These are phyloP conservation scores for Odontocolon sp. DNA, from an alignment of 2,888 invertebrate genomes.

Conservation along the genomic window DNA sequence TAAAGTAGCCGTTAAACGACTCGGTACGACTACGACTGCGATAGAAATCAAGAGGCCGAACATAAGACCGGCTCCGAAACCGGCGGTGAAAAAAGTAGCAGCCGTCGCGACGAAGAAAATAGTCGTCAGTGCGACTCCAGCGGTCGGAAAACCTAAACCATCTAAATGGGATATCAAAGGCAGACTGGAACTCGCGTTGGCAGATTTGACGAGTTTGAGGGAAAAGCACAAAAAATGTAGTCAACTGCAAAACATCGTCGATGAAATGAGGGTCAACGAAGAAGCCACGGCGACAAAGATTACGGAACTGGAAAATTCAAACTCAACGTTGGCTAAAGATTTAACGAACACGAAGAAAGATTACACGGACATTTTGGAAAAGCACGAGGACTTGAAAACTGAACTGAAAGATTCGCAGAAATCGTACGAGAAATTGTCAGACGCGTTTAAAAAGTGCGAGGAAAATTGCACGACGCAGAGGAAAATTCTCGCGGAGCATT, in stretches of 20 bases:
- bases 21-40: slow-evolving; percentile 56
- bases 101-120: slow-evolving; percentile 48
- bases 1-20: slow-evolving; percentile 69
- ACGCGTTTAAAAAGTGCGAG: slow-evolving; percentile 79
- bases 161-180: slow-evolving; percentile 77
- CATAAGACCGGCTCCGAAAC: slow-evolving; percentile 60
- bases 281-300: slow-evolving; percentile 62
- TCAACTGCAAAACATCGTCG: slow-evolving; percentile 63
- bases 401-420: slow-evolving; percentile 81
- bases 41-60: slow-evolving; percentile 69
- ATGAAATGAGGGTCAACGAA: slow-evolving; percentile 64
- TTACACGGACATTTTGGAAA: slow-evolving; percentile 82
- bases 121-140: slow-evolving; percentile 71
- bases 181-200: slow-evolving; percentile 75
- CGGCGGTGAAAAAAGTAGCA: slow-evolving; percentile 26
- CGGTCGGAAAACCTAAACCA: slow-evolving; percentile 68
- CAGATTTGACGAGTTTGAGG: slow-evolving; percentile 84
- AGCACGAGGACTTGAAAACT: slow-evolving; percentile 65
- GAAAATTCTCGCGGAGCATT: slow-evolving; percentile 60
- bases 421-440: slow-evolving; percentile 72
- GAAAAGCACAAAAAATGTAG: slow-evolving; percentile 86
- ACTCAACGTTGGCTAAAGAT: slow-evolving; percentile 83
- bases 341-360: slow-evolving; percentile 83
- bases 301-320: slow-evolving; percentile 66
- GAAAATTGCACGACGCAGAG: slow-evolving; percentile 82